Evolutionary conservation across 2,888 invertebrate species (phyloP), one percentile per base, ranked within the genome.

Genomic region (Spialia ferax): DNA sequence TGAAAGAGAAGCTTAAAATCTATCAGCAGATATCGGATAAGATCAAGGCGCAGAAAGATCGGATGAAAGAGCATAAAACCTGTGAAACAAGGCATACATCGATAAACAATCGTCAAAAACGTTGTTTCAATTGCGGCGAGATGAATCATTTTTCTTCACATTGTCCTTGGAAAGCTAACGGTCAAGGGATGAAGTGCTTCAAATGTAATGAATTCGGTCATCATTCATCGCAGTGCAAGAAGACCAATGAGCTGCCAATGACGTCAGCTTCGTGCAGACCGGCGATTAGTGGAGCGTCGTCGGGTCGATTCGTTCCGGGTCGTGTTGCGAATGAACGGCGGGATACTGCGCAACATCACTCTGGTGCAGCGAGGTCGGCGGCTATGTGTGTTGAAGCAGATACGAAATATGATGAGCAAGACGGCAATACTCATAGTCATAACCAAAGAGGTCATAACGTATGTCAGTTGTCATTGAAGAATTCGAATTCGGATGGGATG

Each of bases 341-440:
- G 0, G 38, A 38, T n/a, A 38, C 38, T 4, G 5, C 0, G 7
- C 15, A 15, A 42, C 15, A 4, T 42, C 42, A 15, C 42, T 42
- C 42, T 7, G 13, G 15, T 15, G 15, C 42, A 7, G 15, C 42
- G 2, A 42, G 42, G 15, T 1, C 42, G 42, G 42, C 42, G 42
- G 42, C 42, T n/a, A 42, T 42, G 42, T 42, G 42, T 15, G 42
- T 42, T 42, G 42, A 42, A n/a, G 42, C 42, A 1, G 42, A n/a
- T 4, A 5, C 38, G 0, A 5, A 38, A 38, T n/a, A 11, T 0
- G 15, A 13, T 29, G 29, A 29, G 15, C 42, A 15, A 15, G 42
- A 42, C 15, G 1, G 15, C 15, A 11, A 42, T 11, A 42, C 15
- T 42, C 10, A 29, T 29, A n/a, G n/a, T n/a, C n/a, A n/a, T n/a